Conservation (phyloP, 2,888 invertebrate genomes). For the Lochmaea capreae region DNA sequence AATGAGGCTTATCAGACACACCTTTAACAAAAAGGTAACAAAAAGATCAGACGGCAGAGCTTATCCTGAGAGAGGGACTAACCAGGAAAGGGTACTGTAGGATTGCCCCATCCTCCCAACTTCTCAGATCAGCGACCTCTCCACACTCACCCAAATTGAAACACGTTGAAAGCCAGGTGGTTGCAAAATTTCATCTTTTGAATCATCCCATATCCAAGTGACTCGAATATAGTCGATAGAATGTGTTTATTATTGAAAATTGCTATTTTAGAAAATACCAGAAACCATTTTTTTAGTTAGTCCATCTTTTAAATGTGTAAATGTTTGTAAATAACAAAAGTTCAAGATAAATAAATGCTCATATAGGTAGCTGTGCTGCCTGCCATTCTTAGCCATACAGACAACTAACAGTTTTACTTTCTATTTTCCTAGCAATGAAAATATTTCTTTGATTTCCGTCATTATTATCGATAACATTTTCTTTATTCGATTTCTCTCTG, state of each 20-base stretch:
- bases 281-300: constrained; percentile 35
- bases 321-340: constrained; percentile 33
- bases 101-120: too few relatives aligned
- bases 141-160: too few relatives aligned
- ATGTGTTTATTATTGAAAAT: not conserved
- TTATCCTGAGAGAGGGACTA: too few relatives aligned
- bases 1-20: too few relatives aligned
- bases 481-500: not conserved
- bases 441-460: constrained; percentile 27
- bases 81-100: too few relatives aligned
- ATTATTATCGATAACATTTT: not conserved
- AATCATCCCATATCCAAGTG: not conserved
- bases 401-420: constrained; percentile 36
- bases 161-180: too few relatives aligned
- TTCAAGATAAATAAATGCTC: constrained; percentile 52
- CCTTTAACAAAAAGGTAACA: too few relatives aligned
- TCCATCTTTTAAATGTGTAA: constrained; percentile 40
- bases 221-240: not conserved
- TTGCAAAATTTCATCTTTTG: not conserved
- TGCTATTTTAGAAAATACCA: constrained; percentile 44
- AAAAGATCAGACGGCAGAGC: too few relatives aligned
- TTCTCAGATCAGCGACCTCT: too few relatives aligned
- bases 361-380: constrained; percentile 56
- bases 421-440: constrained; percentile 37
- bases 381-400: constrained; percentile 60